A percentile compares a stretch with the other conserved stretches of the same genome.
These are phyloP conservation scores for Hypomesus transpacificus DNA, from an alignment of 2,113 vertebrate genomes.

Conservation along the genomic window DNA sequence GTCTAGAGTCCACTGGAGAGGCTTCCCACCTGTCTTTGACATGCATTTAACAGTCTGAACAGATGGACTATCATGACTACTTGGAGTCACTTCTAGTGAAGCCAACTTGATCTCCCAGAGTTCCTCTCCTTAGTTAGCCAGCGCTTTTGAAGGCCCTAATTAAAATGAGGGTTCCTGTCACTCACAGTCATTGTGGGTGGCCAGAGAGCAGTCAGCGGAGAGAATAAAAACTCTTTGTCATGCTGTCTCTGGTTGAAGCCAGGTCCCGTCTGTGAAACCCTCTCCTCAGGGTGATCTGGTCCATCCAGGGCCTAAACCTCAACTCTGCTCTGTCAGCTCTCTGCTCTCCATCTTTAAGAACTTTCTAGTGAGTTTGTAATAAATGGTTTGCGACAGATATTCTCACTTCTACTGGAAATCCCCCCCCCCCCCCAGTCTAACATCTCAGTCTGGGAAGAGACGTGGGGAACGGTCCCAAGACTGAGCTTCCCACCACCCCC, in stretches of 20 bases:
- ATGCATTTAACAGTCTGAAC: conserved; percentile 22
- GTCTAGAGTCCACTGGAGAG: conserved; percentile 22
- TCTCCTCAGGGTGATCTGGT: too few relatives aligned
- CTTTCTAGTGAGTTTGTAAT: neutral
- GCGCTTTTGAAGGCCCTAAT: neutral
- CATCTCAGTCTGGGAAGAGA: neutral
- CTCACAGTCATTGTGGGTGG: too few relatives aligned
- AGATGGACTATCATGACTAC: conserved; percentile 47
- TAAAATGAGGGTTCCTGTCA: too few relatives aligned
- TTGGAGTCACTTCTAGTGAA: conserved; percentile 30
- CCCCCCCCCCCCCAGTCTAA: conserved; percentile 7
- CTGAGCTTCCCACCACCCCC: conserved; percentile 22
- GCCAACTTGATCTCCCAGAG: conserved; percentile 18
- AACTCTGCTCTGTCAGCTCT: too few relatives aligned
- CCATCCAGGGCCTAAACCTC: too few relatives aligned
- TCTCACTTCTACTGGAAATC: conserved; percentile 12
- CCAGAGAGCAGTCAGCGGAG: too few relatives aligned
- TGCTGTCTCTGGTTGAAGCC: too few relatives aligned
- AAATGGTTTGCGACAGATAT: conserved; percentile 19
- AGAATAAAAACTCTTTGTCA: too few relatives aligned
- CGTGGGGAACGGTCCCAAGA: conserved; percentile 3
- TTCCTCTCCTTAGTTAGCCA: conserved; percentile 24
- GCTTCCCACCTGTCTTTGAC: conserved; percentile 30
- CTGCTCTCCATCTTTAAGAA: neutral
- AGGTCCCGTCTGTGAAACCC: too few relatives aligned